These are phyloP conservation scores for Oreochromis grahami DNA, from an alignment of 2,797 vertebrate species.

Conservation along the genomic window DNA sequence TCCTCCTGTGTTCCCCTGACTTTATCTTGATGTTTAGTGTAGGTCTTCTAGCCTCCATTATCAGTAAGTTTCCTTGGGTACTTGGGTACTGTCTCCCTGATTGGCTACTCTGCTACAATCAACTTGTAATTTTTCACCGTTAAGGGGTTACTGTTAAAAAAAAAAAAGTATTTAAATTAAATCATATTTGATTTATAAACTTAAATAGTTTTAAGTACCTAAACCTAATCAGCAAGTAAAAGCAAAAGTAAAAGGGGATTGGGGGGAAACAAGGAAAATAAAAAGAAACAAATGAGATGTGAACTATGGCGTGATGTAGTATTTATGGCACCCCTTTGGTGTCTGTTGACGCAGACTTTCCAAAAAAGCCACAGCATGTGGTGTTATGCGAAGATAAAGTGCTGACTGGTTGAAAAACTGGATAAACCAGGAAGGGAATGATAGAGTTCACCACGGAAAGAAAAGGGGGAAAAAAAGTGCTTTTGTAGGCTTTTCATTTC, in stretches of 20 bases:
- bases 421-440: neutral
- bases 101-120: neutral
- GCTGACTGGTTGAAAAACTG: neutral
- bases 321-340: neutral
- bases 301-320: neutral
- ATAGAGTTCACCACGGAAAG: neutral
- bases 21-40: neutral
- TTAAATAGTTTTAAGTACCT: neutral
- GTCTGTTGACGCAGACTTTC: neutral
- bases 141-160: neutral
- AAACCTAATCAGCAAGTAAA: neutral
- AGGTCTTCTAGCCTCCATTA: neutral
- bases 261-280: neutral
- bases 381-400: neutral
- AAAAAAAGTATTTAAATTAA: neutral
- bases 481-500: neutral
- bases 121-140: neutral
- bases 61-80: neutral
- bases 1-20: neutral
- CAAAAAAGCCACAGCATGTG: neutral
- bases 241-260: neutral
- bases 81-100: neutral
- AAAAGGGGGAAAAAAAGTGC: rapidly evolving
- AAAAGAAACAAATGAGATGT: neutral
- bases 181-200: neutral